A percentile compares a stretch with the other conserved stretches of the same genome.
These are phyloP conservation scores for Melangyna quadrimaculata DNA, from an alignment of 2,888 invertebrate species.

Conservation along the genomic window DNA sequence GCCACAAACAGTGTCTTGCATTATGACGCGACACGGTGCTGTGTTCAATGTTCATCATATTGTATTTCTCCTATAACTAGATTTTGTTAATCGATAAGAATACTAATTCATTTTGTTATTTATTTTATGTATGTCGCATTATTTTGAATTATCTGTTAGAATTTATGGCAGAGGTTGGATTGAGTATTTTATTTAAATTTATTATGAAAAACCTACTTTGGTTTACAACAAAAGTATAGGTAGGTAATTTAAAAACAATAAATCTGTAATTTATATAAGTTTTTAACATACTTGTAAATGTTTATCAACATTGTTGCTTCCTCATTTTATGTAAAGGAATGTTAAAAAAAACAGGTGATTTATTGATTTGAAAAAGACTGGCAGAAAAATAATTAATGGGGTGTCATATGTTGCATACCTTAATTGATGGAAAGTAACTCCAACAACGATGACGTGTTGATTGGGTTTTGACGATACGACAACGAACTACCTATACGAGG, in stretches of 20 bases:
- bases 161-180: conserved; percentile 7
- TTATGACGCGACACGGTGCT: neutral
- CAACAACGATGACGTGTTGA: neutral
- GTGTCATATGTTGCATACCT: conserved; percentile 6
- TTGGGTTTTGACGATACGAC: neutral
- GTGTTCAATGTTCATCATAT: conserved; percentile 37
- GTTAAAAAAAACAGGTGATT: conserved; percentile 16
- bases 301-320: conserved; percentile 31
- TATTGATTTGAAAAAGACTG: conserved; percentile 19
- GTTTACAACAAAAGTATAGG: neutral
- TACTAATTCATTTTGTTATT: conserved; percentile 36
- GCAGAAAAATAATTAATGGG: conserved; percentile 43
- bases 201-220: conserved; percentile 8
- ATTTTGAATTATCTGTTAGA: conserved; percentile 12
- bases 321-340: conserved; percentile 10
- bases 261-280: neutral
- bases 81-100: conserved; percentile 42
- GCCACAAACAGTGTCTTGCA: neutral
- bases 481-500: neutral
- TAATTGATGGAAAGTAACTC: conserved; percentile 9
- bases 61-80: conserved; percentile 41
- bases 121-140: conserved; percentile 24
- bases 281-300: neutral
- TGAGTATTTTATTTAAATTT: conserved; percentile 37
- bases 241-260: neutral